Conservation (phyloP, 2,888 invertebrate genomes). For the Hyposoter dolosus region DNA sequence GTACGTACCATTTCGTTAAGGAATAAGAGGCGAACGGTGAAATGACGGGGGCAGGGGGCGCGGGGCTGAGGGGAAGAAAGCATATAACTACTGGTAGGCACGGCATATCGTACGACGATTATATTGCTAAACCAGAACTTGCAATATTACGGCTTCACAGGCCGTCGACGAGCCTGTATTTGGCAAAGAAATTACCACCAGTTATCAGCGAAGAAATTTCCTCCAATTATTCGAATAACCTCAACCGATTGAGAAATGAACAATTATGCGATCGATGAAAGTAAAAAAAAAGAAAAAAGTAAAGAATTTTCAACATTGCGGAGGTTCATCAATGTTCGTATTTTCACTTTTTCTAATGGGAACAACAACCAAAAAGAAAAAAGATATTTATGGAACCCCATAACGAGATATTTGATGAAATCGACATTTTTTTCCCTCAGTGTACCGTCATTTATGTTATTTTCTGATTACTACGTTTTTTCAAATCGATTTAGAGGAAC, state of each 20-base stretch:
- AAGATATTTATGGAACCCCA: too few species aligned
- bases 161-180: neutral
- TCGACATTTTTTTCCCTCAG: neutral
- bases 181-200: neutral
- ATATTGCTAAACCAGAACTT: constrained; percentile 27
- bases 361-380: too few species aligned
- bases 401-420: too few species aligned
- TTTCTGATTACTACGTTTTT: neutral
- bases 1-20: constrained; percentile 73
- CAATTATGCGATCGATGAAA: neutral
- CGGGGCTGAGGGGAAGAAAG: neutral
- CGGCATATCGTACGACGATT: constrained; percentile 59
- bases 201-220: constrained; percentile 6
- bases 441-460: neutral
- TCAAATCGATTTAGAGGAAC: neutral
- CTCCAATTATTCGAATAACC: neutral
- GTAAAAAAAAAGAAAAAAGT: neutral
- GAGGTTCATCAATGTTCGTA: neutral
- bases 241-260: neutral
- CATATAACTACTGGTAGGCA: constrained; percentile 57
- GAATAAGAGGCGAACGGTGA: constrained; percentile 13
- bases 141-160: constrained; percentile 4
- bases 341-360: too few species aligned
- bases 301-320: neutral
- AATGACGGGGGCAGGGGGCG: neutral